Evolutionary conservation across 2,113 vertebrate genomes (phyloP).

Genomic region (Heterochromis multidens): DNA sequence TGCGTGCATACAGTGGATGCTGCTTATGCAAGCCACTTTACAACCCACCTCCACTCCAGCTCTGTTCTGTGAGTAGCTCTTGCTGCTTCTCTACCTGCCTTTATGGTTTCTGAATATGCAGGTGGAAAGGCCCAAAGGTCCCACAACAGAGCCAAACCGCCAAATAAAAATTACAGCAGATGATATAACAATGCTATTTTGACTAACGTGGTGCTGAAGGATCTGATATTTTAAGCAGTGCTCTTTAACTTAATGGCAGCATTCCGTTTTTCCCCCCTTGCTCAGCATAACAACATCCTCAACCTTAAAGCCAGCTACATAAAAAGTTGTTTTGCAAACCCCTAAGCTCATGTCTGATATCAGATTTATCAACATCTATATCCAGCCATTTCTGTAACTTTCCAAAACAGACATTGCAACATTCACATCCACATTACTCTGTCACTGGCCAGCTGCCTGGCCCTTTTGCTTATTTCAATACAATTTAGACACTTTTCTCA

Average conservation of each 20-base stretch:
- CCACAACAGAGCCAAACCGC: accelerated
- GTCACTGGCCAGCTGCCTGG: background rate
- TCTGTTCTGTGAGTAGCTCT: no score
- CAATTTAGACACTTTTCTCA: background rate
- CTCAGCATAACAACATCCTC: background rate
- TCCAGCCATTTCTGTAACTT: background rate
- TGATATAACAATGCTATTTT: background rate
- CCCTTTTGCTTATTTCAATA: background rate
- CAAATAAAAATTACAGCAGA: accelerated
- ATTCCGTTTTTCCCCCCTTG: background rate
- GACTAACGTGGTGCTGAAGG: accelerated
- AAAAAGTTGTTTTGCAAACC: background rate
- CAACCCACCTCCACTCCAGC: background rate
- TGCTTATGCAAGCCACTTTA: background rate
- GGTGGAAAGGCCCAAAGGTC: background rate
- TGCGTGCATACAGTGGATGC: background rate
- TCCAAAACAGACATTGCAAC: background rate
- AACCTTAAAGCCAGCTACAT: background rate
- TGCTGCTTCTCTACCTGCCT: background rate
- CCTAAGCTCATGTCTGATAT: accelerated
- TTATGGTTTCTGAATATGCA: background rate
- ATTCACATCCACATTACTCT: background rate
- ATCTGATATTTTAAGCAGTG: accelerated
- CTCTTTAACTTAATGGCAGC: background rate
- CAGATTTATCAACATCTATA: accelerated